Evolutionary conservation across 2,888 invertebrate species (phyloP), one percentile per base, ranked within the genome.

Genomic region (Pterobdella sp.): DNA sequence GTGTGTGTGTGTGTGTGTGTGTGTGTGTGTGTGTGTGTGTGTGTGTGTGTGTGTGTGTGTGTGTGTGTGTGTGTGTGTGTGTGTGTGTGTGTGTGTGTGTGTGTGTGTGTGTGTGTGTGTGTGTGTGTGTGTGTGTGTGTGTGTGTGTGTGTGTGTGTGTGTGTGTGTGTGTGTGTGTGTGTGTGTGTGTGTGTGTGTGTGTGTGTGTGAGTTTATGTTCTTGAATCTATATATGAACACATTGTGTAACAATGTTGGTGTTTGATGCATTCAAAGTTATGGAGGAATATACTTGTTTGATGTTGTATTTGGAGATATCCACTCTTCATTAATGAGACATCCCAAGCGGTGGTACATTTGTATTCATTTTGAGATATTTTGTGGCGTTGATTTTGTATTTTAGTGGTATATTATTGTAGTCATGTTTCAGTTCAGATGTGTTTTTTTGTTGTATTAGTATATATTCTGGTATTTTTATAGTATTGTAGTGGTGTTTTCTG

Each of bases 1-100:
- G 49, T 42, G 49, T 42, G 49, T 42, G 49, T 42, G 49, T 42
- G 49, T 42, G 49, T 42, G 49, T 42, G 49, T 42, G 49, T 42
- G 49, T 42, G 49, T 42, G 49, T 42, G 49, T 42, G 49, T 42
- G 49, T 42, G 49, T 42, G 49, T 42, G 49, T 42, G 49, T 42
- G 49, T 42, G 49, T 42, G 49, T 42, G 49, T 42, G 49, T 42
- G 49, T 42, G 49, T 42, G 49, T 42, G 49, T 42, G 49, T 42
- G 49, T n/a, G 49, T 42, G 49, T 42, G 49, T 42, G 49, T 42
- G 49, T 42, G 49, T 42, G 49, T 42, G 49, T 42, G 49, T 42
- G 49, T 42, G 49, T 42, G 49, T 42, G 49, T 42, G 49, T 42
- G 49, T 42, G 49, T 42, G 49, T 42, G 49, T 42, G 49, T 42